Conservation (phyloP, 2,888 invertebrate species). For the Entomobrya proxima region DNA sequence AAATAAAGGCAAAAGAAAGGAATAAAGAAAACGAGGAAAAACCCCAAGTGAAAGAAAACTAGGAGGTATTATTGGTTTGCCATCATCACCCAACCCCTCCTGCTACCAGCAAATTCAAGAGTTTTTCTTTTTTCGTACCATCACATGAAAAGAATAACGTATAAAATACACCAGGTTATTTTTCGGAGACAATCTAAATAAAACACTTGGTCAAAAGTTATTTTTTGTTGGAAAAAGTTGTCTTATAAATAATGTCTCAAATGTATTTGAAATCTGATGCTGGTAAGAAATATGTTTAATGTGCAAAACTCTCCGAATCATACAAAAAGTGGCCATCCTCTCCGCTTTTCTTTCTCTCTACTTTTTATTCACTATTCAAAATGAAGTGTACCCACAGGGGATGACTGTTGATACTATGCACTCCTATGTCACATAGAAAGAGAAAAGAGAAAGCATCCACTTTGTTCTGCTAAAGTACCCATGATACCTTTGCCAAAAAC, state of each 20-base stretch:
- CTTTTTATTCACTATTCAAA: constrained; percentile 21
- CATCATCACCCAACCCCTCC: not conserved
- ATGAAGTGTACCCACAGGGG: not conserved
- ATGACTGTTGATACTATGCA: constrained; percentile 11
- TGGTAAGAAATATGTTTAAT: not conserved
- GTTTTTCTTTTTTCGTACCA: not conserved
- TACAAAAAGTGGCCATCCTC: not conserved
- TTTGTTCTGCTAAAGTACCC: not conserved
- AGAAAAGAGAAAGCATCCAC: constrained; percentile 4
- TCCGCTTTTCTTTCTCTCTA: not conserved
- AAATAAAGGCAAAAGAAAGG: not conserved
- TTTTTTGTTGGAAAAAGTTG: not conserved
- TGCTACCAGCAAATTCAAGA: too few species aligned
- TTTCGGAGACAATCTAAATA: constrained; percentile 18
- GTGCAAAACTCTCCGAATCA: not conserved
- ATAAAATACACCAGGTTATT: not conserved
- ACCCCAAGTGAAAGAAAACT: not conserved
- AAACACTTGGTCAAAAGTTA: not conserved
- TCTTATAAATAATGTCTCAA: not conserved
- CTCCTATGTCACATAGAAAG: not conserved
- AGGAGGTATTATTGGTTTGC: constrained; percentile 46
- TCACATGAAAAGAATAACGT: not conserved
- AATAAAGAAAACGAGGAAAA: not conserved
- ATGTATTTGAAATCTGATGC: not conserved
- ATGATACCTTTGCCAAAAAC: not conserved